These are phyloP conservation scores for Pipistrellus kuhlii DNA, from an alignment of 2,797 vertebrate species.

Conservation along the genomic window DNA sequence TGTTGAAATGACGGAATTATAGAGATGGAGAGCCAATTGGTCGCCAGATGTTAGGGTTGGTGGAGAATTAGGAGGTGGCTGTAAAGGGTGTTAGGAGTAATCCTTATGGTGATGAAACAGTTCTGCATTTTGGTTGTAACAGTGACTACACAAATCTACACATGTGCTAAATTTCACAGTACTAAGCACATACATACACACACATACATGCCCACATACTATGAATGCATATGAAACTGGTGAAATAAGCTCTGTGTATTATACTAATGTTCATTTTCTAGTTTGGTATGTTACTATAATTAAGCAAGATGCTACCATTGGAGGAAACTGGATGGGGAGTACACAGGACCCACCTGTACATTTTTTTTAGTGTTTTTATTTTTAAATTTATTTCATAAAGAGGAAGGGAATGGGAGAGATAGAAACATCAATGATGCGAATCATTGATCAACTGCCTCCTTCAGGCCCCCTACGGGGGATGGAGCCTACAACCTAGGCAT, in stretches of 20 bases:
- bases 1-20: constrained; percentile 33
- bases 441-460: too few species aligned
- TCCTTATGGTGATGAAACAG: not conserved
- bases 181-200: not conserved
- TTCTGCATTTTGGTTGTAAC: not conserved
- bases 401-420: too few species aligned
- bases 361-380: not conserved
- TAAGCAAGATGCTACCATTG: not conserved
- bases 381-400: too few species aligned
- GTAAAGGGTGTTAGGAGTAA: not conserved
- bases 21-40: not conserved
- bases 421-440: too few species aligned
- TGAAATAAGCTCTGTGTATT: not conserved
- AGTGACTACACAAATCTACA: not conserved
- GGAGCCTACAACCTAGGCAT: too few species aligned
- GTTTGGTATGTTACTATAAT: not conserved
- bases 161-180: not conserved
- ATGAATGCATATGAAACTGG: not conserved
- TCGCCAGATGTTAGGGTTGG: not conserved
- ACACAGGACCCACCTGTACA: not conserved
- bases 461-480: too few species aligned
- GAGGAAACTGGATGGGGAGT: not conserved
- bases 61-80: not conserved
- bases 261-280: not conserved
- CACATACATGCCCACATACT: not conserved